Base-by-base conservation (phyloP, 2,888 invertebrate genomes). In the Xanthorhoe designata region DNA sequence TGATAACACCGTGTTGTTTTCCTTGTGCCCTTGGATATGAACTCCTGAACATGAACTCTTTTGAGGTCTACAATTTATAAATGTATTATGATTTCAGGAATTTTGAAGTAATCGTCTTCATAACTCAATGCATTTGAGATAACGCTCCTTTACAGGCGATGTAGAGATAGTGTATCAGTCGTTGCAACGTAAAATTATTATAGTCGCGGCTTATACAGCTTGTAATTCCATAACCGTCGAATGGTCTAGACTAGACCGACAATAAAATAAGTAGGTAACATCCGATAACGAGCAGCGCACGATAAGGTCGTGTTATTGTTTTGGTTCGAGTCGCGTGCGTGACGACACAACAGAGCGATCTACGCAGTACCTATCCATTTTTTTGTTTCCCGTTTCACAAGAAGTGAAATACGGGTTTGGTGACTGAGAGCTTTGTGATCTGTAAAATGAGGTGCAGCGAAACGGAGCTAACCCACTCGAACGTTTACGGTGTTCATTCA, bases 401-500 rank as follows among this genome's bases (percentile, higher is more conserved):
- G 42, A 56, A 51, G 18, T 53, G 53, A 61, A 17, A 18, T 50
- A n/a, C n/a, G 54, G 49, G 38, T 29, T 18, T 18, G 45, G 17
- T 55, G 55, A 15, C 17, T 57, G 49, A 54, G 58, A 42, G 59
- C 35, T 57, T 63, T 58, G 47, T 53, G 53, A 54, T 64, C 53
- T 68, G 60, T 57, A 54, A 64, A 70, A 70, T 63, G 66, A 55
- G 63, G 64, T 64, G 55, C 60, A 66, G 56, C 49, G 58, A 62
- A 69, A 68, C 67, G 54, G 32, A 54, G 62, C 62, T 63, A 69
- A 69, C 75, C 74, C 74, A 77, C 70, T 79, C 78, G 72, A 79
- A 82, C 88, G 87, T 91, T 90, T 89, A 90, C 90, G 82, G n/a
- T 90, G 83, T 87, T 88, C 92, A 92, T 91, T 91, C 88, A 92